Conservation (phyloP, 2,113 vertebrate genomes). For the Psephotus haematonotus region DNA sequence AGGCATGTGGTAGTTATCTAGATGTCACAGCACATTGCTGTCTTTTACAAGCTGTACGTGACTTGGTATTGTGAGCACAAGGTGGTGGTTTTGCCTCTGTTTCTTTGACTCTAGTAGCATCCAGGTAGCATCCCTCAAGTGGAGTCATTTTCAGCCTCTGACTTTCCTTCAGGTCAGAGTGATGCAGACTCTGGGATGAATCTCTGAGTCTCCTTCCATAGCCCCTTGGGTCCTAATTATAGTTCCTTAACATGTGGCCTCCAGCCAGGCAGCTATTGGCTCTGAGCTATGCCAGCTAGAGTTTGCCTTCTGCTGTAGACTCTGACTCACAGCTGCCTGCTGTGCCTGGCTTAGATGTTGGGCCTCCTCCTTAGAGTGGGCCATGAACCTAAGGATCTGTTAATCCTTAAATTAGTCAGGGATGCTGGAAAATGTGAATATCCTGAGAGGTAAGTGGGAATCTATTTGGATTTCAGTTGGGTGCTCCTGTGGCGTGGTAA, state of each 20-base stretch:
- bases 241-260: not conserved
- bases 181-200: not conserved
- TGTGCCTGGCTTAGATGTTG: not conserved
- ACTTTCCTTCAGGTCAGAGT: not conserved
- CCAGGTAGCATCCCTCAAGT: not conserved
- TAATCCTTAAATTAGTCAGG: constrained; percentile 32
- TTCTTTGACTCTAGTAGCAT: not conserved
- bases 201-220: not conserved
- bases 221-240: not conserved
- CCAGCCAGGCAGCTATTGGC: not conserved
- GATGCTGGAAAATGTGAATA: constrained; percentile 21
- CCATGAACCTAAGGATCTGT: not conserved
- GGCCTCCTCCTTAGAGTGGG: not conserved
- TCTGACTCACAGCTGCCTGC: not conserved
- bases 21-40: not conserved
- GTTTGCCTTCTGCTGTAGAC: not conserved
- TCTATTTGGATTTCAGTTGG: not conserved
- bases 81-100: not conserved
- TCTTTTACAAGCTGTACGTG: not conserved
- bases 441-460: not conserved
- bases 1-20: not conserved
- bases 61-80: not conserved
- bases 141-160: not conserved
- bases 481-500: not conserved
- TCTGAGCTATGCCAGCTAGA: not conserved